Base-by-base conservation (phyloP, 2,797 vertebrate species). In the Ptychadena robeensis region DNA sequence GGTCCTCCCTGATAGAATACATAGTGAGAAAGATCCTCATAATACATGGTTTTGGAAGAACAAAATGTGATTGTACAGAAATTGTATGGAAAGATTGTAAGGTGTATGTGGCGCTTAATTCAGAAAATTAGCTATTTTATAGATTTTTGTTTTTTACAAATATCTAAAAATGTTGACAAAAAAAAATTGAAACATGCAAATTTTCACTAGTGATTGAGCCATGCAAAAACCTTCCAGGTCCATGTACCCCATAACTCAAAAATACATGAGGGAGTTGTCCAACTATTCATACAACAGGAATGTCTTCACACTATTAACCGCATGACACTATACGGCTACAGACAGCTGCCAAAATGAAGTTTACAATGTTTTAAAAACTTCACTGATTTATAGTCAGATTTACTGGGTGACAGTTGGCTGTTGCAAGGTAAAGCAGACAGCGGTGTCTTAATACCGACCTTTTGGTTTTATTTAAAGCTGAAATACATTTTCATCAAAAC, bases 231-330 rank as follows among this genome's bases (percentile, higher is more conserved):
- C 57, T n/a, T 57, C 32, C n/a, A 31, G 59, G 69, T 68, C 48
- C 1, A 27, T n/a, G 9, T 53, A 72, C 5, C 64, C 78, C 74
- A 65, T 83, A 85, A 87, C 76, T 74, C 14, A 73, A 81, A 0
- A 8, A 86, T 82, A 85, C 85, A 79, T 32, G 61, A 86, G 86
- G 87, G 88, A 87, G 79, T 85, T 88, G 86, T 83, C 86, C 86
- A 77, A 79, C 82, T 81, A 87, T 83, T 90, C 86, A 88, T 82
- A 30, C 80, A 83, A 84, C 83, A 88, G 85, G 87, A 85, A 88
- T 87, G 87, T 79, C 79, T 35, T 69, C 53, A 87, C 44, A 83
- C 67, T 80, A 57, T 75, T 78, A 73, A 85, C 85, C 81, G 66
- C 83, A 86, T 53, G 37, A 81, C 87, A 84, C 85, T 18, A 75